Evolutionary conservation across 2,888 invertebrate species (phyloP), one percentile per base, ranked within the genome.

Genomic region (Syritta pipiens): DNA sequence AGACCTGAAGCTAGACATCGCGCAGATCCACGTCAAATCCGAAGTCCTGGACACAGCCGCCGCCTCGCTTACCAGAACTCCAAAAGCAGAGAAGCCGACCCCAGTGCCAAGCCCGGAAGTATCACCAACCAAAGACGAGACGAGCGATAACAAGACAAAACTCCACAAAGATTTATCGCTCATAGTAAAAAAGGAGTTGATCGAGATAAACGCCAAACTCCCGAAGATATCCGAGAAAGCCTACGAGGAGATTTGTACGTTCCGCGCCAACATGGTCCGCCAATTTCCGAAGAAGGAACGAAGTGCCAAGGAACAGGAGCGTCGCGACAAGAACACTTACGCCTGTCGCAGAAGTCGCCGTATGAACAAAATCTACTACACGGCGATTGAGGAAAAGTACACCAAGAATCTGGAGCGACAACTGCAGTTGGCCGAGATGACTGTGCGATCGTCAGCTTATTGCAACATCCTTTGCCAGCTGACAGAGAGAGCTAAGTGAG

Each of bases 301-400:
- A 4, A 81, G 85, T 1, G 82, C 84, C 17, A 88, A 86, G 67
- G 87, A 87, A 49, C 87, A 87, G 69, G 87, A 87, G 53, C 83
- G 87, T 1, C 85, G 87, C 2, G 83, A 88, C 59, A 87, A 87
- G 44, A 87, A 87, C 65, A 87, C 87, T 0, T 83, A 85, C 22
- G 87, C 87, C 42, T 87, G 87, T 48, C 86, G 87, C 14, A 84
- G 85, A 82, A 87, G 87, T 30, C 83, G 87, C 2, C 84, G 88
- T 0, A 82, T 86, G 0, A 87, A 87, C 62, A 87, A 87, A 72
- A 81, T 87, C 53, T 85, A 87, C 44, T 83, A 86, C 20, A 65
- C 87, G 7, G 84, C 86, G 46, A 74, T 85, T 4, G 86, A 87
- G 24, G 84, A 85, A 28, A 84, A 87, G 46, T 86, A 86, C 75